Base-by-base conservation (phyloP, 2,113 vertebrate species). In the Puma concolor region DNA sequence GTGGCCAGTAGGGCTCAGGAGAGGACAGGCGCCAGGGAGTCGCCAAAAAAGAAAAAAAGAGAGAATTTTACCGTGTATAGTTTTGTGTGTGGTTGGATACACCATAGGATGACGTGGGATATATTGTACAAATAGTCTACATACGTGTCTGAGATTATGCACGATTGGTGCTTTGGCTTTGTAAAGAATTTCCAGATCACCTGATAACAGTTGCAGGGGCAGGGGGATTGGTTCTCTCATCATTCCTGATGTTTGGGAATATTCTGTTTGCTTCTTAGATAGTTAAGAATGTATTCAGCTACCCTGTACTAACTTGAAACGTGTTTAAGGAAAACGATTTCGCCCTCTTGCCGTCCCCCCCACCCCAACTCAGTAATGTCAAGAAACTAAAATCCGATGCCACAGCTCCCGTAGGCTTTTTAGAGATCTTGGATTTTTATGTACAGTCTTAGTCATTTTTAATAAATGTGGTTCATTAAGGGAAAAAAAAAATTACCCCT, bases 61-160 rank as follows among this genome's bases (percentile, higher is more conserved):
- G 44, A 95, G 64, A 96, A 63, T 36, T 96, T 91, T 16, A 17
- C 98, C 97, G 81, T 98, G 98, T 99, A 98, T 98, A 99, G 98
- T 97, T 77, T 10, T 95, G 96, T 99, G 98, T 98, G 98, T 98
- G 98, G 98, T 97, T 99, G 99, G 98, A 99, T 99, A 99, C 99
- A 99, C 99, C 99, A 98, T 99, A 99, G 99, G 99, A 99, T 99
- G 99, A 98, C 97, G 99, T 99, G 99, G 99, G 99, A 99, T 99
- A 99, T 98, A 99, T 99, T 99, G 98, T 99, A 99, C 98, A 99
- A 99, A 98, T 99, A 99, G 98, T 98, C 97, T 97, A 96, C n/a
- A 21, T 98, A 76, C 97, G 86, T 96, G 91, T 99, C 97, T 64
- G 88, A 97, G 98, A 97, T 91, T 72, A 98, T 95, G 87, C 97